Conservation (phyloP, 2,113 vertebrate genomes). For the Hemiscyllium ocellatum region DNA sequence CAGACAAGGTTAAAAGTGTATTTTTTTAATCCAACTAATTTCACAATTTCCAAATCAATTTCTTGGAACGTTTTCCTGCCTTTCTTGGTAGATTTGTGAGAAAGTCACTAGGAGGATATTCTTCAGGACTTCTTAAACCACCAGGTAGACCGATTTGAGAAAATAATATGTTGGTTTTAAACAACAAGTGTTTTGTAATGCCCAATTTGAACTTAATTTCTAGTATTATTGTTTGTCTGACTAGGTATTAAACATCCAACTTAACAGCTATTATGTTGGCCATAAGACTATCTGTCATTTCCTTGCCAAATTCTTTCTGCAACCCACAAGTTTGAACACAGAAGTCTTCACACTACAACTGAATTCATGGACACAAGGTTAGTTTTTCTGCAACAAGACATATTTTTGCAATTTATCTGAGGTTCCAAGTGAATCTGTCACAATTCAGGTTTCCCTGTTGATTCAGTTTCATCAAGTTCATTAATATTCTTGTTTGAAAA, state of each 20-base stretch:
- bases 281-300: background rate
- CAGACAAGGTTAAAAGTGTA: background rate
- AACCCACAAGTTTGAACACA: background rate
- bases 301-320: background rate
- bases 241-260: background rate
- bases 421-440: background rate
- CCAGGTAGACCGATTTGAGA: background rate
- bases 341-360: background rate
- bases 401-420: conserved; percentile 1
- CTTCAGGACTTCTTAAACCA: background rate
- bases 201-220: background rate
- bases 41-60: background rate
- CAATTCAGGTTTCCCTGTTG: background rate
- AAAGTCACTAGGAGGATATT: background rate
- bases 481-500: background rate
- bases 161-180: background rate
- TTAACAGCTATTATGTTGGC: background rate
- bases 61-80: background rate
- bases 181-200: background rate
- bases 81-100: background rate
- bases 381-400: background rate
- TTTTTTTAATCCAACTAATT: background rate
- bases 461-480: background rate
- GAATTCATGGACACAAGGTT: background rate
- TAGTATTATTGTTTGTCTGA: background rate